A percentile compares a stretch with the other conserved stretches of the same genome.
phyloP scores from a whole-genome alignment of 2,113 vertebrate genomes.

The Grallaria varia region DNA sequence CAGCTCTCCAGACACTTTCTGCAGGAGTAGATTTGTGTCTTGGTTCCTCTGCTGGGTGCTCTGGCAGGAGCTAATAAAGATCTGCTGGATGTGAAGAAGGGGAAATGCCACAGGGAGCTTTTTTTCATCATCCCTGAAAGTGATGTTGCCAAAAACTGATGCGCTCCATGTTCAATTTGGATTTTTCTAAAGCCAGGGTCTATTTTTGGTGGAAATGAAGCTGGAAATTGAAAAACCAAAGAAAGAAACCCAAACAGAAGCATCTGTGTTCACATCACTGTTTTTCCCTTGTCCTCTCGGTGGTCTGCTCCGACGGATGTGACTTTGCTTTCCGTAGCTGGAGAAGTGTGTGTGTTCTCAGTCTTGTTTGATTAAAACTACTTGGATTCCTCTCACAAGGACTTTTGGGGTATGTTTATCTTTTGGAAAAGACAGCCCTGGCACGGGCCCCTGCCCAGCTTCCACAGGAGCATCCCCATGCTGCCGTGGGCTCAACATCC shows the following conservation, averaged over 20 bases:
- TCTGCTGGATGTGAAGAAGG: neutral
- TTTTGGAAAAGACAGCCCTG: neutral
- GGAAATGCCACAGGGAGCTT: neutral
- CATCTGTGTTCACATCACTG: neutral
- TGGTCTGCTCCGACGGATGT: neutral
- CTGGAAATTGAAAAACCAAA: neutral
- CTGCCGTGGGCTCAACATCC: neutral
- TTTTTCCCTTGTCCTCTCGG: neutral
- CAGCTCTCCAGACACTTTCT: neutral
- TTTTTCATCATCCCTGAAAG: neutral
- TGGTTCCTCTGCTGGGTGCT: neutral
- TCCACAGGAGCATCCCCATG: neutral
- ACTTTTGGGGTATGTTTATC: neutral
- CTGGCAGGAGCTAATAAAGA: neutral
- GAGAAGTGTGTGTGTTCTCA: neutral
- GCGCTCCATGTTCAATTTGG: neutral
- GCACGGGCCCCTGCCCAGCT: neutral
- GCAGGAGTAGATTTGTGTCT: neutral
- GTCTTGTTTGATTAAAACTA: constrained; percentile 42
- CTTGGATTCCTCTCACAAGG: neutral
- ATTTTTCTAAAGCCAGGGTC: neutral
- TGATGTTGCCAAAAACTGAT: neutral
- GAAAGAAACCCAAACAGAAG: neutral
- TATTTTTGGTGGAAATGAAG: neutral
- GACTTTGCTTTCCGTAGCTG: neutral